Base-by-base conservation (phyloP, 2,113 vertebrate genomes). In the cat (Felis catus) region DNA sequence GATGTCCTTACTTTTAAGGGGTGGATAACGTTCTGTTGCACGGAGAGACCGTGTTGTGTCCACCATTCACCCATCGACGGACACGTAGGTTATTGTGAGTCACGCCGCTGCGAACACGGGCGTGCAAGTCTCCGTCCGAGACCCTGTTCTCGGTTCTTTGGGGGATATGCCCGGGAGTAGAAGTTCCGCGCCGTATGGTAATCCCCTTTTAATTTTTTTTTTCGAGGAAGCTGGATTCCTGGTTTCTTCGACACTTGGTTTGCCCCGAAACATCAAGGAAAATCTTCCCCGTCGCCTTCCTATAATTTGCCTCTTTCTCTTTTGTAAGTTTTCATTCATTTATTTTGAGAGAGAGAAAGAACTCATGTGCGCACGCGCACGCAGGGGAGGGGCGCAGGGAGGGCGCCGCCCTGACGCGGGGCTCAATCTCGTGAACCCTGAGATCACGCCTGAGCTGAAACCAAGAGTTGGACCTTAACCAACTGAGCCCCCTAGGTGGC, bases 1-100 rank as follows among this genome's bases (percentile, higher is more conserved):
- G 12, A 55, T 18, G 1, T 55, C 48, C 83, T 79, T 25, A 14
- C 73, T 45, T 27, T 55, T 29, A 0, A 19, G 51, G 79, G 36
- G 55, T 4, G 21, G 10, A 0, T n/a, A 2, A 10, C 21, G 2
- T 1, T 71, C 29, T 23, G 5, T 1, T 5, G 3, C 0, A 1
- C 5, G 21, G 9, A 36, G 33, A 55, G 27, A 4, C 41, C 27
- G 4, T 27, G 10, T 4, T 27, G 45, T 55, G 92, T n/a, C 4
- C 45, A 15, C 41, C 45, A 3, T 33, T 5, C 29, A 2, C 9
- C 53, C 4, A 3, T 15, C 1, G 12, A 0, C 0, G 27, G 63
- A 29, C 48, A 10, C 10, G 13, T 1, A 25, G 51, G 25, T 27
- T n/a, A 2, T 2, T 8, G 48, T 8, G 68, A 74, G 9, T 11